Evolutionary conservation across 2,888 invertebrate species (phyloP).

Genomic region (Linnaemya vulpina): DNA sequence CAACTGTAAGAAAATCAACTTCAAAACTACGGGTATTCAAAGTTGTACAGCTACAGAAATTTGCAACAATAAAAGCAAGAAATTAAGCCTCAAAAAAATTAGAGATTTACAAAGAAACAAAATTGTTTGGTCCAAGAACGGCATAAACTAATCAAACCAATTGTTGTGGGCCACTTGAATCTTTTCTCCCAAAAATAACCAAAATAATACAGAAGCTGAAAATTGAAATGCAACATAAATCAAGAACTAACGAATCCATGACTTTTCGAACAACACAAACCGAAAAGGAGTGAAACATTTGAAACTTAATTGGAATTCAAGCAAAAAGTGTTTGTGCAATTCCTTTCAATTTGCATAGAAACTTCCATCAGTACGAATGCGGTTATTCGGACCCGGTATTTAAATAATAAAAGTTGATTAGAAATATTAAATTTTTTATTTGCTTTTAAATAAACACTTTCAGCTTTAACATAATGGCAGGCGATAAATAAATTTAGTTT

Average conservation of each 20-base stretch:
- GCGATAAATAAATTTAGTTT: neutral
- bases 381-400: too few species aligned
- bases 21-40: slow-evolving; percentile 23
- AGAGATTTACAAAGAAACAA: slow-evolving; percentile 16
- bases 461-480: neutral
- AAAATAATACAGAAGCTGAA: slow-evolving; percentile 44
- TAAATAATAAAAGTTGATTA: slow-evolving; percentile 24
- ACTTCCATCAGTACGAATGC: too few species aligned
- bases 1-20: slow-evolving; percentile 69
- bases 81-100: neutral
- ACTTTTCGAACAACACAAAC: too few species aligned
- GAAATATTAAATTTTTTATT: neutral
- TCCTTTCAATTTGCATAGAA: too few species aligned
- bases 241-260: neutral
- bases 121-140: slow-evolving; percentile 13
- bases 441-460: slow-evolving; percentile 40
- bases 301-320: slow-evolving; percentile 8
- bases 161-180: slow-evolving; percentile 1
- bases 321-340: slow-evolving; percentile 5
- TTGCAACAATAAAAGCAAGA: slow-evolving; percentile 2
- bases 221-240: neutral
- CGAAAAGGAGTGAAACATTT: neutral
- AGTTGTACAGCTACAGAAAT: neutral
- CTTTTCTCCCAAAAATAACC: neutral
- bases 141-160: slow-evolving; percentile 43